phyloP scores from a whole-genome alignment of 2,113 vertebrate genomes.

The Siniperca knerii region DNA sequence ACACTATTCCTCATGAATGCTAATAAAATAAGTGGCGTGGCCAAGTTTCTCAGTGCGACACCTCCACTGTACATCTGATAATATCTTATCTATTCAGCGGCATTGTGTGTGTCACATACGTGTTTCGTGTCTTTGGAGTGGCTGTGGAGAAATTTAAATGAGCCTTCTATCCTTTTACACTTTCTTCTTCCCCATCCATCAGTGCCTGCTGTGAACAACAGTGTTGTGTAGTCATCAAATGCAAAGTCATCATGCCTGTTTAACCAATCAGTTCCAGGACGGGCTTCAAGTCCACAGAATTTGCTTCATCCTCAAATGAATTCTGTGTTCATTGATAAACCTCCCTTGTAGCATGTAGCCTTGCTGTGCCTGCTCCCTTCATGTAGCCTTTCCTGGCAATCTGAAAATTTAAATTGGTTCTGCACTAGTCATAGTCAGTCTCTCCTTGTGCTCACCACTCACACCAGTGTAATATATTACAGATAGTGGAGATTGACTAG shows the following conservation, averaged over 20 bases:
- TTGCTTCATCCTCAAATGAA: conserved; percentile 71
- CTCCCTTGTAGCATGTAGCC: conserved; percentile 54
- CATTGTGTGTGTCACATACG: conserved; percentile 50
- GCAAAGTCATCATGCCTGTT: conserved; percentile 68
- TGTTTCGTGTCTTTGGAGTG: conserved; percentile 43
- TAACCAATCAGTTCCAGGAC: conserved; percentile 73
- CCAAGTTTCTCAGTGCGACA: neutral
- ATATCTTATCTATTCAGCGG: conserved; percentile 43
- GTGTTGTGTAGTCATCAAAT: conserved; percentile 54
- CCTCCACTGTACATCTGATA: conserved; percentile 28
- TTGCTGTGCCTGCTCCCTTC: conserved; percentile 33
- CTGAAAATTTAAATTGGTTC: conserved; percentile 79
- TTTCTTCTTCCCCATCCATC: conserved; percentile 17
- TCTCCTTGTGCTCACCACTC: conserved; percentile 63
- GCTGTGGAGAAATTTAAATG: conserved; percentile 63
- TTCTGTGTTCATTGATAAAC: conserved; percentile 76
- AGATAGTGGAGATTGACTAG: conserved; percentile 53
- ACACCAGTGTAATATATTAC: conserved; percentile 54
- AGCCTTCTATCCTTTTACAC: conserved; percentile 6
- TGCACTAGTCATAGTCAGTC: conserved; percentile 62
- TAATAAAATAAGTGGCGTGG: neutral
- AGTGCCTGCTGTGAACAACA: conserved; percentile 23
- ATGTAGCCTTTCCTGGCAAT: conserved; percentile 53
- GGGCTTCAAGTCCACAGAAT: conserved; percentile 55
- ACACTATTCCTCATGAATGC: conserved; percentile 14